phyloP scores from a whole-genome alignment of 1,140 invertebrate genomes.

The Copidosoma floridanum region DNA sequence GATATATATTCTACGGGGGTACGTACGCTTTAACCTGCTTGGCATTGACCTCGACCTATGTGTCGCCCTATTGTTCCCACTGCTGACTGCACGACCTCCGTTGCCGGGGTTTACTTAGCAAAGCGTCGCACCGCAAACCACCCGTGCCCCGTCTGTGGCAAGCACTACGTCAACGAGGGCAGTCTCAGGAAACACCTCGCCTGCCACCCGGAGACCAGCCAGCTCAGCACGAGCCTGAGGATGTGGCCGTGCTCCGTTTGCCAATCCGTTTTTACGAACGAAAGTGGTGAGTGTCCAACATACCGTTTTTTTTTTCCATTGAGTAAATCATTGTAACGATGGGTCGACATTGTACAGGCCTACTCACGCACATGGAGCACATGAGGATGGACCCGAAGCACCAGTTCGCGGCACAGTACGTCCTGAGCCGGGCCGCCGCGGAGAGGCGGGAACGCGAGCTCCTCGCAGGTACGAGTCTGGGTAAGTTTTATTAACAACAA shows the following conservation, averaged over 20 bases:
- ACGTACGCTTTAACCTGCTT: constrained; percentile 55
- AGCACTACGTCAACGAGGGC: constrained; percentile 93
- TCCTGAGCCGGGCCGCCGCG: constrained; percentile 84
- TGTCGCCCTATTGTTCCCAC: constrained; percentile 58
- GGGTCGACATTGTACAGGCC: too few species aligned
- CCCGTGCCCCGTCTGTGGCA: constrained; percentile 90
- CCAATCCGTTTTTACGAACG: constrained; percentile 90
- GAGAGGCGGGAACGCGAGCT: constrained; percentile 83
- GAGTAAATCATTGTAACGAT: too few species aligned
- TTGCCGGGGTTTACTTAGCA: constrained; percentile 72
- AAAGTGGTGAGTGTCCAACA: constrained; percentile 70
- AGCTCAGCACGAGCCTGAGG: constrained; percentile 78
- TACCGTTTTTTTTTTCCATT: too few species aligned
- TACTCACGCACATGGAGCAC: constrained; percentile 91
- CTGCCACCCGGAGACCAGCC: constrained; percentile 87
- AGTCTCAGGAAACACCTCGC: constrained; percentile 88
- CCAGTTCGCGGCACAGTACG: constrained; percentile 92
- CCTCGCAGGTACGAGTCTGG: constrained; percentile 65
- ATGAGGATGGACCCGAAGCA: constrained; percentile 96
- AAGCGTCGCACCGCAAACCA: constrained; percentile 90
- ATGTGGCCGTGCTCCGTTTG: constrained; percentile 95
- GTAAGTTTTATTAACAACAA: constrained; percentile 35
- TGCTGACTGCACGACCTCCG: constrained; percentile 58
- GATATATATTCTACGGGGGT: too few species aligned
- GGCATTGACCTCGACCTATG: constrained; percentile 59